These are phyloP conservation scores for Poliocrania exsul DNA, from an alignment of 2,797 vertebrate species.

Conservation along the genomic window DNA sequence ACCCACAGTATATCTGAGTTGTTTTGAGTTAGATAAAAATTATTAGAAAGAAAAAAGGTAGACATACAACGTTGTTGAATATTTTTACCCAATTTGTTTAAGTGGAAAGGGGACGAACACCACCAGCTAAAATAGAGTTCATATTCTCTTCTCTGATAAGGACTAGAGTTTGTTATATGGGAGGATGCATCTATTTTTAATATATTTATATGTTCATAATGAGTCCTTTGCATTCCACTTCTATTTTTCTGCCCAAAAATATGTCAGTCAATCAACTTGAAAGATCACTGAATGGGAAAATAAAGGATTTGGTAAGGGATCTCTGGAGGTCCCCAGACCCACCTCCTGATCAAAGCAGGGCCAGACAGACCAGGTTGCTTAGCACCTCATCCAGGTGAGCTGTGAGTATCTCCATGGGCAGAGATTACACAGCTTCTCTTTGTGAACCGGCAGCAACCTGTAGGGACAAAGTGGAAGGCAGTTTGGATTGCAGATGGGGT, in stretches of 20 bases:
- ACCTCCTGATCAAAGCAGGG: background rate
- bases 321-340: background rate
- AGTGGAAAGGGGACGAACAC: background rate
- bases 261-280: background rate
- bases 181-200: background rate
- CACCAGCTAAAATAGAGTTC: background rate
- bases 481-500: background rate
- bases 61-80: background rate
- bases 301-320: background rate
- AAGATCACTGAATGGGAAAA: background rate
- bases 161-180: background rate
- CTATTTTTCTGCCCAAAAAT: background rate
- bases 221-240: background rate
- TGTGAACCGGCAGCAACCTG: background rate
- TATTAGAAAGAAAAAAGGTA: background rate
- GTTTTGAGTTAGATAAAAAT: conserved; percentile 19
- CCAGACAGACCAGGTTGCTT: background rate
- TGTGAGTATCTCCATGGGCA: background rate
- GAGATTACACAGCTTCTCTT: rapidly evolving
- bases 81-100: background rate
- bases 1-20: background rate
- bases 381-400: background rate
- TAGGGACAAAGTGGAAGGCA: background rate
- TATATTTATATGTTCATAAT: background rate
- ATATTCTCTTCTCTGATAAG: background rate